phyloP scores from a whole-genome alignment of 2,888 invertebrate genomes.

The Barypeithes pellucidus region DNA sequence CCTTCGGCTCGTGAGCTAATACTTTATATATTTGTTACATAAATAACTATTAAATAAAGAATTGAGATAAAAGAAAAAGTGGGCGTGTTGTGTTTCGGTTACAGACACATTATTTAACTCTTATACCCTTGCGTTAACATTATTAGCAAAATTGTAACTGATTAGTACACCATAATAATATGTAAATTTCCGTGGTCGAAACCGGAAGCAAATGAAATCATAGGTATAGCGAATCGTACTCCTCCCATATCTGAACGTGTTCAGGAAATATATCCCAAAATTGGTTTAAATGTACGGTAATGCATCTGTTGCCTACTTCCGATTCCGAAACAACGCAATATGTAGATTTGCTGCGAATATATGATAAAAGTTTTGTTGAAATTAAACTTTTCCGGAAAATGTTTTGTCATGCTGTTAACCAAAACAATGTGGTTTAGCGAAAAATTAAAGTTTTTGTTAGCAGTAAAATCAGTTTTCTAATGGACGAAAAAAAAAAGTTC shows the following conservation, averaged over 20 bases:
- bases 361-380: constrained; percentile 8
- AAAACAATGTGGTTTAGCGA: too few relatives aligned
- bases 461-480: too few relatives aligned
- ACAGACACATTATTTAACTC: too few relatives aligned
- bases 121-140: background rate
- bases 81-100: too few relatives aligned
- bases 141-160: constrained; percentile 6
- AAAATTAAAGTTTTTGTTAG: too few relatives aligned
- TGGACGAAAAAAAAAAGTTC: too few relatives aligned
- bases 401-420: too few relatives aligned
- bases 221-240: constrained; percentile 18
- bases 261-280: constrained; percentile 33
- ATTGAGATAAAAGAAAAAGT: too few relatives aligned
- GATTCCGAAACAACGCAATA: constrained; percentile 12
- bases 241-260: constrained; percentile 23
- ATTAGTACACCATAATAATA: constrained; percentile 3
- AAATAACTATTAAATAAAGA: too few relatives aligned
- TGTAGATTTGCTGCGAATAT: constrained; percentile 1
- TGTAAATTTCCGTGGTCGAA: constrained; percentile 8
- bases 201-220: constrained; percentile 25
- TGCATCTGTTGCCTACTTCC: constrained; percentile 40
- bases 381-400: background rate
- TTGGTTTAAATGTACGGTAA: constrained; percentile 22
- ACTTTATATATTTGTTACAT: too few relatives aligned
- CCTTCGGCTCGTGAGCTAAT: too few relatives aligned